Evolutionary conservation across 2,888 invertebrate genomes (phyloP).

Genomic region (Sialis lutaria): DNA sequence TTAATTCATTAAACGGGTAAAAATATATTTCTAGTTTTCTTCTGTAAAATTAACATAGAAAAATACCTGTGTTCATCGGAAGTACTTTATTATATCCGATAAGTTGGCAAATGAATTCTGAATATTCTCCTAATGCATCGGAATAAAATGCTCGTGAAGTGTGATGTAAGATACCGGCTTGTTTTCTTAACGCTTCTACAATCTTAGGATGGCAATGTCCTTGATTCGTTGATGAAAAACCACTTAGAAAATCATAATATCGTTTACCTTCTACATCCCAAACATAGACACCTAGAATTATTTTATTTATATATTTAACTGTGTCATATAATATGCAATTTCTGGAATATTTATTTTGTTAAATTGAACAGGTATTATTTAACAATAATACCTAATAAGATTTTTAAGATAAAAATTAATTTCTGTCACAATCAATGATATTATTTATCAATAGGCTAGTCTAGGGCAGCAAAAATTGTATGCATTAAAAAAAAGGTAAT

Average conservation of each 20-base stretch:
- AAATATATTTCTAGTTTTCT: slow-evolving; percentile 5
- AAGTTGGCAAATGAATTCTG: slow-evolving; percentile 48
- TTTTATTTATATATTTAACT: neutral
- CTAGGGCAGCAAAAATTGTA: no score
- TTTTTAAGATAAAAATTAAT: no score
- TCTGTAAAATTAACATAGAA: no score
- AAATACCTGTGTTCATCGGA: slow-evolving; percentile 59
- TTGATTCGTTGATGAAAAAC: slow-evolving; percentile 68
- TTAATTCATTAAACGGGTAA: neutral
- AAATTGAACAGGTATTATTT: neutral
- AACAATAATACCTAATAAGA: no score
- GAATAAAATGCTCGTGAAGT: slow-evolving; percentile 66
- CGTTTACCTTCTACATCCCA: slow-evolving; percentile 69
- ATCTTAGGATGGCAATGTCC: slow-evolving; percentile 65
- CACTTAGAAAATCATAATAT: slow-evolving; percentile 64
- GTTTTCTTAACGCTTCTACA: slow-evolving; percentile 37
- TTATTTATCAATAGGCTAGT: no score
- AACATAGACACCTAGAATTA: slow-evolving; percentile 42
- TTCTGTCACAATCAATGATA: no score
- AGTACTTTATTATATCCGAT: slow-evolving; percentile 63
- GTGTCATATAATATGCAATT: no score
- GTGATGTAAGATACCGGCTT: slow-evolving; percentile 43
- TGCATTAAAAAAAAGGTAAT: no score
- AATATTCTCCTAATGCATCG: slow-evolving; percentile 54
- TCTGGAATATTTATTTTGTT: no score